Evolutionary conservation across 2,797 vertebrate genomes (phyloP), one percentile per base, ranked within the genome.

Genomic region (Eulemur rubriventer): DNA sequence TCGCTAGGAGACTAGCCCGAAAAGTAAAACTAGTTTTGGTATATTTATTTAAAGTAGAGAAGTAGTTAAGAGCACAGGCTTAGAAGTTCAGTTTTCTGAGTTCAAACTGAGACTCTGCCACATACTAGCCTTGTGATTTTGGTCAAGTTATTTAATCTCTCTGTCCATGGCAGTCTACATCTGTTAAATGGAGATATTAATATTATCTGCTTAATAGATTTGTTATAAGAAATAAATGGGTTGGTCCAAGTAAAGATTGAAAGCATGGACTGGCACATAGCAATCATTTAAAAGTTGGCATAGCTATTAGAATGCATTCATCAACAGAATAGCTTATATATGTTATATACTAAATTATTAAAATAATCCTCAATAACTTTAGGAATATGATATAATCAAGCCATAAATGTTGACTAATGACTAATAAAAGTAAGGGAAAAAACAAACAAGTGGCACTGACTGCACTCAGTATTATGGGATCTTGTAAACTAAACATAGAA

Each of bases 171-270:
- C 0, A 50, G 4, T 65, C 35, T 33, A 4, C 8, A 43, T 70
- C 17, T 82, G 28, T 84, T 80, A 52, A 70, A 41, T 85, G 73
- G n/a, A 65, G n/a, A 13, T 78, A 65, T 59, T 88, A 61, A 28
- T 88, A 78, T 41, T 59, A 16, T 59, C 16, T 67, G 75, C 24
- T 7, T 50, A 93, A 69, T 43, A 83, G 8, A 61, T 46, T 78
- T 70, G 1, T 78, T 80, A n/a, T 65, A 24, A 57, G 33, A 63
- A 86, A 7, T 86, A 85, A 93, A 52, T 52, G 10, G 33, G 1
- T 84, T 94, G 24, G 38, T 83, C 70, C 13, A 78, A 50, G 33
- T 94, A 76, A 95, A 91, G 8, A 78, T 85, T 96, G 80, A 89
- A 90, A 70, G 33, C 61, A 84, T 5, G 81, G 9, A 41, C 28